Evolutionary conservation across 2,113 vertebrate species (phyloP).

Genomic region (Ursus arctos): DNA sequence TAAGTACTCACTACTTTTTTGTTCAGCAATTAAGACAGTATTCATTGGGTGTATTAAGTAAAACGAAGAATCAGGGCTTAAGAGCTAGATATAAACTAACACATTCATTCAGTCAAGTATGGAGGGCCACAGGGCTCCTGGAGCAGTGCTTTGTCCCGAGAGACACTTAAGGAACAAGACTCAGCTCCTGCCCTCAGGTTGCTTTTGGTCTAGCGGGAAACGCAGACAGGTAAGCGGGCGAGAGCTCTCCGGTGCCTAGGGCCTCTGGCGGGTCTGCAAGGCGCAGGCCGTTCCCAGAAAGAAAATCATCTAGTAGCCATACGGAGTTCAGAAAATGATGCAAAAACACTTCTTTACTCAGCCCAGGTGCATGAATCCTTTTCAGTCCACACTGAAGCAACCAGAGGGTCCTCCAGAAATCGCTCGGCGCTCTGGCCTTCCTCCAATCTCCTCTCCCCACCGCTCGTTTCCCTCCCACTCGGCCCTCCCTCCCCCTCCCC

Average conservation of each 20-base stretch:
- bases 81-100: not conserved
- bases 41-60: not conserved
- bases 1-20: not conserved
- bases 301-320: not conserved
- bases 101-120: not conserved
- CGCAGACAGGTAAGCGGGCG: not conserved
- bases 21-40: not conserved
- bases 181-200: not conserved
- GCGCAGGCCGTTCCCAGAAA: not conserved
- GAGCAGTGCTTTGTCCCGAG: not conserved
- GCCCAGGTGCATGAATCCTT: not conserved
- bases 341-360: not conserved
- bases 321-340: not conserved
- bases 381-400: not conserved
- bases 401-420: not conserved
- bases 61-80: not conserved
- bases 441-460: not conserved
- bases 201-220: not conserved
- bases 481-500: not conserved
- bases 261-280: not conserved
- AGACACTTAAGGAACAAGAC: not conserved
- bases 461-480: rapidly evolving
- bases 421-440: rapidly evolving
- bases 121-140: not conserved
- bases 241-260: not conserved